These are phyloP conservation scores for Taxidea taxus DNA, from an alignment of 2,113 vertebrate species.

Conservation along the genomic window DNA sequence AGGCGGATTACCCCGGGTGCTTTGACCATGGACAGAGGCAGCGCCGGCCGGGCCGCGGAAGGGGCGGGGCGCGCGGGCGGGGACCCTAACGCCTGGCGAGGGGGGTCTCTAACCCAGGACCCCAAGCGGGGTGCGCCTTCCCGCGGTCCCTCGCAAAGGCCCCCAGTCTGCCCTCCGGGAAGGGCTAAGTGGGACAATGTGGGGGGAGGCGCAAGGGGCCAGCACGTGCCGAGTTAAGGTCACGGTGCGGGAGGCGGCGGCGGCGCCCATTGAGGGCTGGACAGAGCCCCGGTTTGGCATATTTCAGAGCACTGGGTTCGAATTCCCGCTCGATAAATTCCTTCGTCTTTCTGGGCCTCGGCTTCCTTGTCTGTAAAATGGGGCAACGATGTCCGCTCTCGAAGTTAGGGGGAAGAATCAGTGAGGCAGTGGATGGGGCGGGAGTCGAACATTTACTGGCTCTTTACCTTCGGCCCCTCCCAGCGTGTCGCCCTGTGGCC, in stretches of 20 bases:
- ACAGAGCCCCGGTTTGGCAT: neutral
- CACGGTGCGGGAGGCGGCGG: neutral
- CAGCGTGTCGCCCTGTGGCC: neutral
- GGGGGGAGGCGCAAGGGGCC: neutral
- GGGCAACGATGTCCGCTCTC: neutral
- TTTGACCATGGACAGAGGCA: slow-evolving; percentile 94
- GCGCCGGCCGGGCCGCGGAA: slow-evolving; percentile 81
- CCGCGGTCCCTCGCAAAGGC: neutral
- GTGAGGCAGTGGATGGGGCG: neutral
- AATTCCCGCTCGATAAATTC: neutral
- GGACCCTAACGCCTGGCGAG: neutral
- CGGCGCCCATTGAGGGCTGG: neutral
- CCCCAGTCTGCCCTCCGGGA: neutral
- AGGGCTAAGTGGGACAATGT: neutral
- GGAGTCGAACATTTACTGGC: neutral
- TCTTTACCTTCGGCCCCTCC: neutral
- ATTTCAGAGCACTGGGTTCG: neutral
- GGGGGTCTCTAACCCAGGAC: slow-evolving; percentile 13
- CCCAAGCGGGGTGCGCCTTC: neutral
- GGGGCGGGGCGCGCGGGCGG: slow-evolving; percentile 21
- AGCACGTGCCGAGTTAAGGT: slow-evolving; percentile 48
- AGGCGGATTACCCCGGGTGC: slow-evolving; percentile 98
- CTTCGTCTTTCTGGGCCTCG: neutral
- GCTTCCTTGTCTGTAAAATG: neutral
- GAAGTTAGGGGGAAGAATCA: neutral